Evolutionary conservation across 2,797 vertebrate species (phyloP).

Genomic region (Vireo griseus): DNA sequence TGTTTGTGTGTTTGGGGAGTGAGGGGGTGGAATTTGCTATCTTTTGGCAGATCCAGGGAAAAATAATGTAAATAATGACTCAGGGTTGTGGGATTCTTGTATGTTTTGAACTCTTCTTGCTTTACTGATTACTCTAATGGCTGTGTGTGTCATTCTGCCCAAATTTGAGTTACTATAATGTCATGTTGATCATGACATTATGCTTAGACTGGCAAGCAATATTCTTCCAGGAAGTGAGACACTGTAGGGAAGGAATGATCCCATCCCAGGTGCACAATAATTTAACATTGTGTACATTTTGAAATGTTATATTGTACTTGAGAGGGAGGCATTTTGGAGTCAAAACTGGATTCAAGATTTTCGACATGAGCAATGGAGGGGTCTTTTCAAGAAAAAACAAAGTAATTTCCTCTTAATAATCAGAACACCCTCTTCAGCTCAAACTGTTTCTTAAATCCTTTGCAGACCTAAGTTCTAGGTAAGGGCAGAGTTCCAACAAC

Average conservation of each 20-base stretch:
- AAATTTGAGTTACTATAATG: background rate
- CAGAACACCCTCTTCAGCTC: background rate
- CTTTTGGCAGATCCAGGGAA: background rate
- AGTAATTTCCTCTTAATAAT: background rate
- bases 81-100: background rate
- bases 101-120: background rate
- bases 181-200: background rate
- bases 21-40: background rate
- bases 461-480: background rate
- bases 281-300: background rate
- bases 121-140: background rate
- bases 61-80: background rate
- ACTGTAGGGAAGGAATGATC: background rate
- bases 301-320: background rate
- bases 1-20: fast-evolving
- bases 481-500: background rate
- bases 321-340: background rate
- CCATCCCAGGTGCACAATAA: background rate
- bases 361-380: background rate
- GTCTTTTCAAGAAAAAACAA: background rate
- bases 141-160: background rate
- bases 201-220: background rate
- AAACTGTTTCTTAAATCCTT: background rate
- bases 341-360: background rate
- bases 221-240: background rate